These are phyloP conservation scores for Pempheris klunzingeri DNA, from an alignment of 2,797 vertebrate genomes.

Conservation along the genomic window DNA sequence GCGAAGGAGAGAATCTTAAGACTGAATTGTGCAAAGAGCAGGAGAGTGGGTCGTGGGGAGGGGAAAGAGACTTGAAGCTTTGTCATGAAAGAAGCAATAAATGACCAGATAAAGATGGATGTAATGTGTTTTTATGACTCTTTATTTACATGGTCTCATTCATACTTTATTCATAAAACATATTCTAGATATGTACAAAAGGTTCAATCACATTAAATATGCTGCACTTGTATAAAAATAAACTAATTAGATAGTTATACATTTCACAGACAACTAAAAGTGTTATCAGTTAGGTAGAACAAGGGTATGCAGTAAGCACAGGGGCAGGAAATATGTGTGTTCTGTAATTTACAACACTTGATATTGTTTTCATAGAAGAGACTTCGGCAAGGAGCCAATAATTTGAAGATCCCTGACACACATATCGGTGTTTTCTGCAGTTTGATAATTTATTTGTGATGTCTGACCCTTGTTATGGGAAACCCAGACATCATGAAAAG, in stretches of 20 bases:
- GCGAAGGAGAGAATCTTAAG: conserved; percentile 55
- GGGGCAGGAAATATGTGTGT: neutral
- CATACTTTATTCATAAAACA: conserved; percentile 3
- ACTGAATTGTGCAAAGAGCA: conserved; percentile 54
- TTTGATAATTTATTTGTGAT: conserved; percentile 13
- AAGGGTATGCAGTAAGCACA: neutral
- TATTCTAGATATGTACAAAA: conserved; percentile 13
- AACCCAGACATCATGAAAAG: neutral
- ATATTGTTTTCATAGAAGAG: conserved; percentile 23
- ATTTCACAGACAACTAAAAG: neutral
- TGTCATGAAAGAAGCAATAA: conserved; percentile 82
- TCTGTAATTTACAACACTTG: conserved; percentile 1
- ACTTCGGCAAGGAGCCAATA: neutral
- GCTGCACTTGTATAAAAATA: conserved; percentile 40
- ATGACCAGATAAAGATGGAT: conserved; percentile 71
- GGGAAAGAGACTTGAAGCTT: conserved; percentile 54
- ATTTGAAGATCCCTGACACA: conserved; percentile 2
- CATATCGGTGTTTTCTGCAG: neutral
- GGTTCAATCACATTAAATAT: conserved; percentile 23
- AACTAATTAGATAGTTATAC: neutral
- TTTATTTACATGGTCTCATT: conserved; percentile 65
- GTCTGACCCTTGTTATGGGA: neutral
- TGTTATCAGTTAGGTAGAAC: conserved; percentile 14
- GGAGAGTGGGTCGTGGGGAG: conserved; percentile 49
- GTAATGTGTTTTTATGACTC: conserved; percentile 38